Evolutionary conservation across 2,888 invertebrate species (phyloP), one percentile per base, ranked within the genome.

Genomic region (Frankliniella intonsa): DNA sequence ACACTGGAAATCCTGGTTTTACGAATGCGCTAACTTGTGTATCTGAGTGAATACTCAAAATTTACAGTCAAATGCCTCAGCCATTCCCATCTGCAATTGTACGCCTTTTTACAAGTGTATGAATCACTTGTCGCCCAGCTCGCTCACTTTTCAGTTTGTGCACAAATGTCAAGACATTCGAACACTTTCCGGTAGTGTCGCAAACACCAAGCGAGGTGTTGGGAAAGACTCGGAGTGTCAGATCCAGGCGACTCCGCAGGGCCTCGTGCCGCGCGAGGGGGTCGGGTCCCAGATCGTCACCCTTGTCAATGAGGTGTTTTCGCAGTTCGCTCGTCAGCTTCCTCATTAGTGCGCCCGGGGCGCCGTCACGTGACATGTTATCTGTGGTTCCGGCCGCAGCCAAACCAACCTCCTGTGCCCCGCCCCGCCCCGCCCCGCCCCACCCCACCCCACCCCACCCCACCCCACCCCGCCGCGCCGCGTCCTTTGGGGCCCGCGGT

Each of bases 381-480:
- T 69, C 22, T 76, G 69, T 76, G 69, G 69, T 76, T 76, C 69
- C 69, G 69, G n/a, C 55, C n/a, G 69, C 69, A 69, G 14, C 55
- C 55, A 55, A 3, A 17, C 12, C 14, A 55, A 12, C 14, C 55
- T 14, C 55, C 55, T 12, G 55, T 12, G 55, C 55, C 55, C 55
- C 62, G 62, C 62, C 0, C 7, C 19, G 17, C 5, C 17, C 11
- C 62, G 19, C 19, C 17, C 62, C 17, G 62, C 12, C 51, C 51
- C 51, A 9, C 51, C 10, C 51, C 51, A 51, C 55, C 55, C 55
- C 62, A 14, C 62, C 0, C 7, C 19, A n/a, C 5, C 17, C 11
- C 62, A 7, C 19, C 17, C 62, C 17, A 14, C 12, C 10, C 55
- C 17, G 62, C 12, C 55, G 14, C 55, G 14, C 55, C 14, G 2